Conservation (phyloP, 2,888 invertebrate species). For the Asteroscopus sphinx region DNA sequence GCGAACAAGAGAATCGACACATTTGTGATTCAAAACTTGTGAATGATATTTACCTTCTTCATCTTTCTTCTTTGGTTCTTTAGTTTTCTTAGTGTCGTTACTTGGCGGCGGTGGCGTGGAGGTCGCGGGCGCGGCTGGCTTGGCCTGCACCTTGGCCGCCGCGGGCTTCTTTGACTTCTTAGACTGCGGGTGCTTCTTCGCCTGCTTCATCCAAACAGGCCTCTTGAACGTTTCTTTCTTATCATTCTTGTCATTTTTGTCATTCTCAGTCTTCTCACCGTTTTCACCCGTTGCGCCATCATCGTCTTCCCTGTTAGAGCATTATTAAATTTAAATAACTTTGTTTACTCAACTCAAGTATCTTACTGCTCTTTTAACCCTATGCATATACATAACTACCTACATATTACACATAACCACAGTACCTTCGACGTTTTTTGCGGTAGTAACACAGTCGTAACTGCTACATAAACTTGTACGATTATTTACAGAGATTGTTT, state of each 20-base stretch:
- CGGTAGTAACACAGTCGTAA: too few species aligned
- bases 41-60: conserved; percentile 61
- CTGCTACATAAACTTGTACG: too few species aligned
- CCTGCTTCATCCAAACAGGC: conserved; percentile 84
- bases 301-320: conserved; percentile 85
- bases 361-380: too few species aligned
- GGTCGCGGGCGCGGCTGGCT: conserved; percentile 58
- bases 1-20: too few species aligned
- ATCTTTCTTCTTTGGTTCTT: conserved; percentile 84
- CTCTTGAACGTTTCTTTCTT: conserved; percentile 91
- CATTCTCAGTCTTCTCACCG: conserved; percentile 82
- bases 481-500: too few species aligned
- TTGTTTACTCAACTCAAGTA: too few species aligned
- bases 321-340: background rate
- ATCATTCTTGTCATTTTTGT: conserved; percentile 81
- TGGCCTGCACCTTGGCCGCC: conserved; percentile 66
- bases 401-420: too few species aligned
- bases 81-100: conserved; percentile 71
- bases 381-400: too few species aligned
- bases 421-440: too few species aligned
- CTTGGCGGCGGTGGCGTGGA: conserved; percentile 65
- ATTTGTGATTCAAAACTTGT: too few species aligned
- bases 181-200: conserved; percentile 73
- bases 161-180: conserved; percentile 72
- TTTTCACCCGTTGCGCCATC: conserved; percentile 87